Evolutionary conservation across 1,140 invertebrate species (phyloP).

Genomic region (Branchinecta lindahli): DNA sequence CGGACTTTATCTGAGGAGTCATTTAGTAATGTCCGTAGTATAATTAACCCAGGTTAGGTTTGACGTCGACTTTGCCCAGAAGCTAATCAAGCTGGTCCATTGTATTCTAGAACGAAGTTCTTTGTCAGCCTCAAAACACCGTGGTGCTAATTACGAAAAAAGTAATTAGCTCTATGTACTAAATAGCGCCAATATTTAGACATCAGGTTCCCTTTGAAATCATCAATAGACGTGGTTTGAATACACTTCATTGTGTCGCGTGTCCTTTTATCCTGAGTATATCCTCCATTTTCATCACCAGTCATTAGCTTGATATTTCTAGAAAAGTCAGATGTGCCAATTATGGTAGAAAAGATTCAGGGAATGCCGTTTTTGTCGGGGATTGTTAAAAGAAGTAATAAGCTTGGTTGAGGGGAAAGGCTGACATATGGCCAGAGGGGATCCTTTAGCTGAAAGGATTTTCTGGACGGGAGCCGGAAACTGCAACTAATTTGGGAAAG

Average conservation of each 20-base stretch:
- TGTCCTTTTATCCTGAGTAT: not conserved
- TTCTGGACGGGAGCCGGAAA: too few species aligned
- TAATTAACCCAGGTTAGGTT: too few species aligned
- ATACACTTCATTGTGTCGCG: not conserved
- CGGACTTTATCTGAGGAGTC: too few species aligned
- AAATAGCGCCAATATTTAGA: constrained; percentile 9
- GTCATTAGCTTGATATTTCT: constrained; percentile 3
- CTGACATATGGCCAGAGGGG: constrained; percentile 7
- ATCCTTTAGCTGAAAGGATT: too few species aligned
- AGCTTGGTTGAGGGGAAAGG: not conserved
- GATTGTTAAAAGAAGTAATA: not conserved
- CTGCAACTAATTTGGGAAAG: too few species aligned
- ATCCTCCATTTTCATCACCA: not conserved
- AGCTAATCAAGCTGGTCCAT: too few species aligned
- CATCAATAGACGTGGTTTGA: too few species aligned
- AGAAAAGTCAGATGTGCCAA: constrained; percentile 8
- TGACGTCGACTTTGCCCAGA: too few species aligned
- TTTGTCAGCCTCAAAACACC: too few species aligned
- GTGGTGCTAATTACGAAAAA: constrained; percentile 5
- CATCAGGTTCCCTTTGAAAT: not conserved
- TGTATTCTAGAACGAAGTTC: too few species aligned
- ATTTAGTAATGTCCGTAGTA: too few species aligned
- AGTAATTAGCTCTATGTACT: not conserved
- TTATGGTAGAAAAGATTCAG: not conserved
- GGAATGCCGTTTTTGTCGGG: not conserved